Conservation (phyloP, 2,797 vertebrate genomes). For the Hylomyscus alleni region DNA sequence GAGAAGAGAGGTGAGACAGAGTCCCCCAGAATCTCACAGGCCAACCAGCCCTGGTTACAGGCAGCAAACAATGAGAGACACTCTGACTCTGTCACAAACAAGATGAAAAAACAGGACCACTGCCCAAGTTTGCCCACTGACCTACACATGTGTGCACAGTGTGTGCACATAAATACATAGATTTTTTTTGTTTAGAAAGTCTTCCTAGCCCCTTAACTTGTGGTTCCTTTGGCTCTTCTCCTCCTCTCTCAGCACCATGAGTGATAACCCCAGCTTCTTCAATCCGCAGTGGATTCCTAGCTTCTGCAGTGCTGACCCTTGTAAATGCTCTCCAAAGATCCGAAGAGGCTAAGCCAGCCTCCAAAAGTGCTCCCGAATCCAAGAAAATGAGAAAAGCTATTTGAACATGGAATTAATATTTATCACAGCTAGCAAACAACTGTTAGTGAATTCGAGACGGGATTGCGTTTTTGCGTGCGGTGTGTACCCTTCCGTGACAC, state of each 20-base stretch:
- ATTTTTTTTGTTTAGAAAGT: not conserved
- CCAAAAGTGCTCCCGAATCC: constrained; percentile 40
- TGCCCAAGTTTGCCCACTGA: not conserved
- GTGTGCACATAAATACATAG: not conserved
- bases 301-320: not conserved
- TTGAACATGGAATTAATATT: constrained; percentile 64
- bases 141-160: not conserved
- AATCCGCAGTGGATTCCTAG: not conserved
- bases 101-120: not conserved
- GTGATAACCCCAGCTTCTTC: not conserved
- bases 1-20: not conserved
- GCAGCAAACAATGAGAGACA: not conserved
- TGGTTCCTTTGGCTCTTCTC: not conserved
- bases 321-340: constrained; percentile 6
- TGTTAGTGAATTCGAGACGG: constrained; percentile 47
- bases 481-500: not conserved
- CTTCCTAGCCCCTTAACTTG: not conserved
- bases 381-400: constrained; percentile 40
- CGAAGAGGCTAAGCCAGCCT: not conserved
- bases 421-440: constrained; percentile 45
- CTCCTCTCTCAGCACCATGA: not conserved
- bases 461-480: constrained; percentile 46
- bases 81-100: not conserved
- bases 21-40: not conserved
- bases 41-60: not conserved